Evolutionary conservation across 2,113 vertebrate genomes (phyloP), one percentile per base, ranked within the genome.

Genomic region (Hippocampus barbouri): DNA sequence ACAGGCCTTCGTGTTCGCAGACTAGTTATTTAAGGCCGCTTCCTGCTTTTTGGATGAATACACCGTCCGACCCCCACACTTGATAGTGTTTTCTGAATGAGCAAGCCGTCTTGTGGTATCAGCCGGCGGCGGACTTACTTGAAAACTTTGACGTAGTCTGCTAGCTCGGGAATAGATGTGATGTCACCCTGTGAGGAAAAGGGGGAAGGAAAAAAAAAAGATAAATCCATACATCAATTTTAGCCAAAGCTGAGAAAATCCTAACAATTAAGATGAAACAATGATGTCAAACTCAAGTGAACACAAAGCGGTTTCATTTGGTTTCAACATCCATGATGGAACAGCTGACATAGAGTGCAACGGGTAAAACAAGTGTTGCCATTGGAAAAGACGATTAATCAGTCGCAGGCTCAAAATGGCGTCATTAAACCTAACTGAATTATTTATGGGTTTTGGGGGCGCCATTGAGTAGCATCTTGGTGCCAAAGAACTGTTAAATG

Each of bases 121-220:
- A 14, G 59, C 16, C 63, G n/a, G 62, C 6, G 9, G 47, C 54
- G 23, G 75, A 98, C 97, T 96, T 94, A 99, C 97, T 99, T 99
- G 92, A 99, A 99, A 82, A 99, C 96, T 94, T 96, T 99, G 81
- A 99, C 94, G 77, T 98, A 96, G 92, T 98, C 97, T 0, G 97
- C 97, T 49, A 99, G 93, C 91, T 99, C 97, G 0, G 97, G 97
- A 90, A 99, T 99, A 80, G 96, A 98, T 82, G 97, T 99, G 90
- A 99, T 99, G 89, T 99, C 97, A 89, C 97, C 97, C 97, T 99
- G 65, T 15, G n/a, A 65, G 74, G 71, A 72, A 56, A 20, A 8
- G 75, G 10, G n/a, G 54, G 23, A n/a, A 2, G 21, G 11, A 30
- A 30, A 30, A 27, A 59, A 59, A 59, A 59, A 25, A 34, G 27